phyloP scores from a whole-genome alignment of 2,113 vertebrate genomes.

The Garra rufa region DNA sequence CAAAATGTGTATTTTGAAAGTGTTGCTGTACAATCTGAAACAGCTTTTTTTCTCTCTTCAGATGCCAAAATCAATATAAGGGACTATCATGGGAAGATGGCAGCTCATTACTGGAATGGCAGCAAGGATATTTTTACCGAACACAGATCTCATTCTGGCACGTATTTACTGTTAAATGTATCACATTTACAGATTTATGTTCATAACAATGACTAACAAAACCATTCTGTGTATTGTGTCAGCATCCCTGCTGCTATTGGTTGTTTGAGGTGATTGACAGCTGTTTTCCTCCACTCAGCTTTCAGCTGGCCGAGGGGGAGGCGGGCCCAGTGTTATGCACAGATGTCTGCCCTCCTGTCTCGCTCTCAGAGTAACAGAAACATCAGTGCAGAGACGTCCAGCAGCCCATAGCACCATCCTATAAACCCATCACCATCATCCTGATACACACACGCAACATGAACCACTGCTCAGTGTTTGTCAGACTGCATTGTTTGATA shows the following conservation, averaged over 20 bases:
- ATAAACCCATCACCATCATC: slow-evolving; percentile 22
- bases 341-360: background rate
- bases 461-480: background rate
- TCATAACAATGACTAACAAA: background rate
- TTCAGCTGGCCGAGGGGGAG: slow-evolving; percentile 33
- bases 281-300: slow-evolving; percentile 53
- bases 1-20: background rate
- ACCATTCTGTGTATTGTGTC: background rate
- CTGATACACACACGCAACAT: background rate
- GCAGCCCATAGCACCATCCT: slow-evolving; percentile 18
- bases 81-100: slow-evolving; percentile 70
- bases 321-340: slow-evolving; percentile 43
- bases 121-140: slow-evolving; percentile 57
- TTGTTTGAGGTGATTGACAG: slow-evolving; percentile 19
- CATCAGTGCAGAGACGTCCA: slow-evolving; percentile 13
- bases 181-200: background rate
- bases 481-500: too few relatives aligned
- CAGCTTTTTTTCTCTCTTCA: slow-evolving; percentile 39
- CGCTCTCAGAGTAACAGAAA: slow-evolving; percentile 57
- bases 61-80: slow-evolving; percentile 64
- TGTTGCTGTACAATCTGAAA: background rate
- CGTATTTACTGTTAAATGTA: background rate
- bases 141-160: slow-evolving; percentile 45
- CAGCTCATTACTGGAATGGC: slow-evolving; percentile 69
- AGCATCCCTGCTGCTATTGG: background rate